A percentile compares a stretch with the other conserved stretches of the same genome.
These are phyloP conservation scores for Adrianichthys oophorus DNA, from an alignment of 2,797 vertebrate species.

Conservation along the genomic window DNA sequence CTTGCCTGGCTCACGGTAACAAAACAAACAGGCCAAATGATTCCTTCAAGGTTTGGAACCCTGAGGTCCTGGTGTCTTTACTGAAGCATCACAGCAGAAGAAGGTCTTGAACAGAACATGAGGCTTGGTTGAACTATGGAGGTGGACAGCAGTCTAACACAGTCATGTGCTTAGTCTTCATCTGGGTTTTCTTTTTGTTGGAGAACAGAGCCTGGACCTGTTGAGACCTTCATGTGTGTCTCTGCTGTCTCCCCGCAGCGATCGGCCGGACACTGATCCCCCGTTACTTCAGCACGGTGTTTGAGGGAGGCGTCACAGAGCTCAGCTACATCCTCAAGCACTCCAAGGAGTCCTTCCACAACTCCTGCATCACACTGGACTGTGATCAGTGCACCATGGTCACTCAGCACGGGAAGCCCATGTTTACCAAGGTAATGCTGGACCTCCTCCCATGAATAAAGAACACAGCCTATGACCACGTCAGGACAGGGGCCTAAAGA, in stretches of 20 bases:
- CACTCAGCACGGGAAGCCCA: constrained; percentile 98
- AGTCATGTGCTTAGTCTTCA: no score
- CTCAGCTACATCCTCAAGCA: constrained; percentile 98
- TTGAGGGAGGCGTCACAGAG: constrained; percentile 97
- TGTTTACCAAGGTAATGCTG: constrained; percentile 95
- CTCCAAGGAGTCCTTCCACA: constrained; percentile 99
- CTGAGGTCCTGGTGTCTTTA: neutral
- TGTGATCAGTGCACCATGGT: constrained; percentile 99
- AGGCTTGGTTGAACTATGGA: no score
- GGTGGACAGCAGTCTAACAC: no score
- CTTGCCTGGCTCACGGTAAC: constrained; percentile 2
- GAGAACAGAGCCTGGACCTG: no score
- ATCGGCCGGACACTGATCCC: constrained; percentile 98
- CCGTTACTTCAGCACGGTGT: constrained; percentile 99
- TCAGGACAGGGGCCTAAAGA: constrained; percentile 44
- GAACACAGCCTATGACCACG: constrained; percentile 57
- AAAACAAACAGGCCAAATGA: constrained; percentile 9
- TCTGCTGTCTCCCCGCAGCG: constrained; percentile 76
- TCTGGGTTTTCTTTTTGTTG: no score
- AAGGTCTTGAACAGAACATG: neutral
- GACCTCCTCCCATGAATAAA: constrained; percentile 60
- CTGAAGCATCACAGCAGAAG: neutral
- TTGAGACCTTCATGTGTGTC: neutral
- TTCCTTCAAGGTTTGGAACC: neutral
- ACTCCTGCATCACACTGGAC: constrained; percentile 98